phyloP scores from a whole-genome alignment of 2,888 invertebrate species.

The Hedychridium roseum region DNA sequence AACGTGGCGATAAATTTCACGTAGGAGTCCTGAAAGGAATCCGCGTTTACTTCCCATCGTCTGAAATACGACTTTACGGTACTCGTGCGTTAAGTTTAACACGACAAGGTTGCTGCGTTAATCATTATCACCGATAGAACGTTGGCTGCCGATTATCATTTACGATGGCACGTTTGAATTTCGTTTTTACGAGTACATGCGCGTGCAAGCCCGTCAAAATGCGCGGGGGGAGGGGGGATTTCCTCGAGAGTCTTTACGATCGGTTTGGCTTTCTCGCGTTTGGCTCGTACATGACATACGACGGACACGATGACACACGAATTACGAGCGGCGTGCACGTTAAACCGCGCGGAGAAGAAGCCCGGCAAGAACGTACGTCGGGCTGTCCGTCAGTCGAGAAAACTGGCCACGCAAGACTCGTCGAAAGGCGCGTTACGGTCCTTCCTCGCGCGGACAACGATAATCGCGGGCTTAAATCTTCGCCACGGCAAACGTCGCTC shows the following conservation, averaged over 20 bases:
- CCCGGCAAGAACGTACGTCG: conserved; percentile 17
- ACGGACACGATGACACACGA: conserved; percentile 34
- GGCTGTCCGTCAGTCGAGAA: conserved; percentile 28
- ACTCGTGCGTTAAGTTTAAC: no score
- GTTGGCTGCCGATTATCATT: background rate
- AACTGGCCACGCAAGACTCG: conserved; percentile 17
- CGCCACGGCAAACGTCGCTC: conserved; percentile 25
- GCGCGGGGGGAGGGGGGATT: no score
- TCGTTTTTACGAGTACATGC: no score
- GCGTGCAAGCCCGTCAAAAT: no score
- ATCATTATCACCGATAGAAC: no score
- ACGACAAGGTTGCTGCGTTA: no score
- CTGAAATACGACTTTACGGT: no score
- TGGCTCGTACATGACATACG: conserved; percentile 40
- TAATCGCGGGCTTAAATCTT: conserved; percentile 34
- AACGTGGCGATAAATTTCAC: no score
- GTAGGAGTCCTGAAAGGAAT: no score
- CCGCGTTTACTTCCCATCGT: no score
- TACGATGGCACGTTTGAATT: background rate
- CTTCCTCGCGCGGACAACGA: conserved; percentile 22
- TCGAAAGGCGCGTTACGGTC: conserved; percentile 15
- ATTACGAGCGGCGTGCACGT: conserved; percentile 32
- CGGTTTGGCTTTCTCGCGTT: no score
- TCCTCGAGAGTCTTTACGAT: no score
- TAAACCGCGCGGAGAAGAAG: conserved; percentile 21